Base-by-base conservation (phyloP, 1,140 invertebrate genomes). In the Probaryconus sp. region DNA sequence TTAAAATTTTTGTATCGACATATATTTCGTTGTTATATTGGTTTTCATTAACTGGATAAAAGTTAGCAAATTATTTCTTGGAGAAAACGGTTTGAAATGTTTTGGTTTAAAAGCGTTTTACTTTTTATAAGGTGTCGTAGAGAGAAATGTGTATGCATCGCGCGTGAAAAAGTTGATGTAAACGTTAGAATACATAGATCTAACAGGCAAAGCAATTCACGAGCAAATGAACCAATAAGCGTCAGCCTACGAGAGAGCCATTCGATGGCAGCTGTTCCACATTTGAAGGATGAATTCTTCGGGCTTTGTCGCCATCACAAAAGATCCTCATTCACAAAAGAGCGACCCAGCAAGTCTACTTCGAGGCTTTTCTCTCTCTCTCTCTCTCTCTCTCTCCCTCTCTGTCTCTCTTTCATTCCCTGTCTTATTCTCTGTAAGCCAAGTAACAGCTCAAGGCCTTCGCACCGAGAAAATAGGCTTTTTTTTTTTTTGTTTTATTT, bases 271-370 rank as follows among this genome's bases (percentile, higher is more conserved):
- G 84, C 83, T 86, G 84, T 83, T 85, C 84, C 81, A 86, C 79
- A 84, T 85, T 85, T 83, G 83, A 86, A 86, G 82, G 83, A 86
- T 84, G 82, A 81, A 83, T 85, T 85, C 82, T 83, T 85, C 77
- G 70, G 76, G 80, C 84, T 85, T 85, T 85, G 83, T 86, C 76
- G 80, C 45, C 48, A 58, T 78, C 77, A 86, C 84, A 86, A 86
- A 86, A 82, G 85, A 80, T 67, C 60, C 76, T 70, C 79, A 77
- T 68, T 78, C 76, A 83, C 80, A 83, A 84, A 83, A 83, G 82
- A 74, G 65, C 71, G 76, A 73, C 72, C 56, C 74, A 42, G 74
- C 79, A 56, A 51, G 43, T 48, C 64, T 58, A 53, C 51, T 60
- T 48, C 16, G 48, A 58, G 24, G 16, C 55, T 63, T 50, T 61